Evolutionary conservation across 2,888 invertebrate species (phyloP).

Genomic region (Nephrotoma appendiculata): DNA sequence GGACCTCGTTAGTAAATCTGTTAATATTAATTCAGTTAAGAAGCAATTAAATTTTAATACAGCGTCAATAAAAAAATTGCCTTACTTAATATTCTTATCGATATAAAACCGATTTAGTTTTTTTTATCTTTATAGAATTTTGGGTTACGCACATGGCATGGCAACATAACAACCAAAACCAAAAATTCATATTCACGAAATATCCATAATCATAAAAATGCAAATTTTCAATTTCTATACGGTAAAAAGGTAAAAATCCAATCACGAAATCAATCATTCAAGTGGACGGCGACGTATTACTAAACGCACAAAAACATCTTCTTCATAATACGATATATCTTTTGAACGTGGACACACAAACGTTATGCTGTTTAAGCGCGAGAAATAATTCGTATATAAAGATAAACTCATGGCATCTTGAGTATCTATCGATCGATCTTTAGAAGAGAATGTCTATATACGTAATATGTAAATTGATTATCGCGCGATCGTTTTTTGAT

Average conservation of each 20-base stretch:
- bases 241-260: background rate
- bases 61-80: background rate
- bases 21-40: background rate
- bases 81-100: background rate
- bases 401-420: background rate
- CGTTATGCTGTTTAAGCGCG: background rate
- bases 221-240: background rate
- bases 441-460: background rate
- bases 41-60: background rate
- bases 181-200: background rate
- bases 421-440: background rate
- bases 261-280: background rate
- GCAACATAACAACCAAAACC: background rate
- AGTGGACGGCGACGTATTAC: background rate
- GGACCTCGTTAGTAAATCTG: background rate
- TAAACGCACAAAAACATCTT: background rate
- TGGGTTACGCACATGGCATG: background rate
- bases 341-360: background rate
- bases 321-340: background rate
- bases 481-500: background rate
- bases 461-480: background rate
- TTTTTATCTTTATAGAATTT: background rate
- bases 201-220: background rate
- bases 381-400: background rate
- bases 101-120: background rate